Evolutionary conservation across 2,797 vertebrate genomes (phyloP).

Genomic region (Diglossa cyanea): DNA sequence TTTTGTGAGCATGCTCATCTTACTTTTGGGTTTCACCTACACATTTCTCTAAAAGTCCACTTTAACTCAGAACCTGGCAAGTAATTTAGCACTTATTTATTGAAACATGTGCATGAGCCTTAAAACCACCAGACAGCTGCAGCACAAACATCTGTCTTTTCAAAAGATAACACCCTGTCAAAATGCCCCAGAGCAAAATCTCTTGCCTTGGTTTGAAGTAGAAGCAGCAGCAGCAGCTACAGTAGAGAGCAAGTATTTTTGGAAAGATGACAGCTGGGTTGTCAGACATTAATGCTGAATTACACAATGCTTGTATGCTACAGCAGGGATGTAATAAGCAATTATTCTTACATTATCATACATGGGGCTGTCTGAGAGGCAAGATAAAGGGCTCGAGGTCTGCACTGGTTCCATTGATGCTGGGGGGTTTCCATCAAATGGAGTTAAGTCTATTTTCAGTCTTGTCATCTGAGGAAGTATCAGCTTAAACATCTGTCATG

Average conservation of each 20-base stretch:
- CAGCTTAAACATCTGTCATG: constrained; percentile 15
- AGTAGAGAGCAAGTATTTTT: constrained; percentile 60
- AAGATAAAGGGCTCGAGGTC: constrained; percentile 7
- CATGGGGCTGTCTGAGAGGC: constrained; percentile 7
- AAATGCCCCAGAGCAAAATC: constrained; percentile 59
- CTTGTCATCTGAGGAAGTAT: background rate
- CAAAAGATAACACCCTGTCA: constrained; percentile 55
- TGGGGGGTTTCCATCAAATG: background rate
- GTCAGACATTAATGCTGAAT: constrained; percentile 64
- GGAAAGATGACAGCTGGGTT: constrained; percentile 66
- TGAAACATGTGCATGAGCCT: constrained; percentile 16
- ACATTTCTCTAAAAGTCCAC: background rate
- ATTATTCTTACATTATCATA: constrained; percentile 62
- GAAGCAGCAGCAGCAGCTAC: constrained; percentile 10
- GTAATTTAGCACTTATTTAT: constrained; percentile 47
- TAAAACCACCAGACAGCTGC: constrained; percentile 13
- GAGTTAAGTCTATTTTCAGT: constrained; percentile 8
- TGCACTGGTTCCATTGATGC: background rate
- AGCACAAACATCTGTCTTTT: constrained; percentile 57
- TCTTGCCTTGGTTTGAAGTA: constrained; percentile 26
- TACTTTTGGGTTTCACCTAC: background rate
- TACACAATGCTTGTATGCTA: constrained; percentile 54
- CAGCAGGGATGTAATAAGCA: constrained; percentile 55
- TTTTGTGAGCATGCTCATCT: background rate
- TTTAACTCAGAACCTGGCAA: background rate